A percentile compares a stretch with the other conserved stretches of the same genome.
These are phyloP conservation scores for Lochmaea crataegi DNA, from an alignment of 2,888 invertebrate species.

Conservation along the genomic window DNA sequence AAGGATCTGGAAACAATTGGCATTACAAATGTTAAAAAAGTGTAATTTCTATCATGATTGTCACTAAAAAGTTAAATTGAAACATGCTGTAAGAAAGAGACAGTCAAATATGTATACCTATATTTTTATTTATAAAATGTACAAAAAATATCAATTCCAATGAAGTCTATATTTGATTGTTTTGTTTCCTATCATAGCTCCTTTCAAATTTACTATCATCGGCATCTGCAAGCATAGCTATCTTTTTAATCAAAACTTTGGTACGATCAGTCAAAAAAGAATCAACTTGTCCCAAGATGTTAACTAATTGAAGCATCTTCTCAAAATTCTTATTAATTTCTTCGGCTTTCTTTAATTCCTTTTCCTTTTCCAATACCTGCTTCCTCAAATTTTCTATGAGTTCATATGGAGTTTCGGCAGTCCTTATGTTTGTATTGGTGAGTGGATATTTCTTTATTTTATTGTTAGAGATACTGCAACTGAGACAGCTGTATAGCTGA, in stretches of 20 bases:
- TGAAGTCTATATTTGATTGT: constrained; percentile 46
- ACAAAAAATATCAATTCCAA: not conserved
- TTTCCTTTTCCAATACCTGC: constrained; percentile 57
- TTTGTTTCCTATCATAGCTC: constrained; percentile 17
- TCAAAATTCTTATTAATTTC: constrained; percentile 65
- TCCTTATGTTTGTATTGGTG: constrained; percentile 38
- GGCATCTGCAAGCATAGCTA: constrained; percentile 64
- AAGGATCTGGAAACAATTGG: too few relatives aligned
- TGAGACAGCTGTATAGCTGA: constrained; percentile 36
- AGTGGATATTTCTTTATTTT: constrained; percentile 37
- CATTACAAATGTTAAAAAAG: too few relatives aligned
- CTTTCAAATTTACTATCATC: constrained; percentile 53
- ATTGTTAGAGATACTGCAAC: constrained; percentile 46
- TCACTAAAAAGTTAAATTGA: too few relatives aligned
- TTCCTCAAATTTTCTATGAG: constrained; percentile 53
- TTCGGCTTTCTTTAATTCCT: constrained; percentile 60
- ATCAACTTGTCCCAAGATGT: constrained; percentile 67
- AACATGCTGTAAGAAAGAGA: too few relatives aligned
- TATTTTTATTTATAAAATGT: not conserved
- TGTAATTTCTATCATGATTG: too few relatives aligned
- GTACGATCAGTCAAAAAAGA: constrained; percentile 66
- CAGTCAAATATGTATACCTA: not conserved
- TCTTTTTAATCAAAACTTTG: constrained; percentile 63
- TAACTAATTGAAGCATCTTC: constrained; percentile 66
- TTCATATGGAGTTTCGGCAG: constrained; percentile 43